Percentiles rank a stretch among this genome's conserved stretches.
These are phyloP conservation scores for Sebastes flavidus DNA, from an alignment of 2,797 vertebrate genomes.

Conservation along the genomic window DNA sequence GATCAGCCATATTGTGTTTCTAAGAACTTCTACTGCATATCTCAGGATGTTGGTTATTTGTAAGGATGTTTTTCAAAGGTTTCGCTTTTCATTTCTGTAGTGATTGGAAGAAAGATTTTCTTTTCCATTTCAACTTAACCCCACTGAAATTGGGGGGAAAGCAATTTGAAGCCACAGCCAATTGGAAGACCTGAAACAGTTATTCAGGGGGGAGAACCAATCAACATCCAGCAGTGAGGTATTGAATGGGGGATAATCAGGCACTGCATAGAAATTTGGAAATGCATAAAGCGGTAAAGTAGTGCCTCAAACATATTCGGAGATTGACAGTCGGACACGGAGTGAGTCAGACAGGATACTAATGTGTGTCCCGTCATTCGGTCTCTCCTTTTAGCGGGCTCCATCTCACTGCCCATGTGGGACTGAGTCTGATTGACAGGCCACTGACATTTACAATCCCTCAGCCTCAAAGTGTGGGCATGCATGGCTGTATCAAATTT, in stretches of 20 bases:
- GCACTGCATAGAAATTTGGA: slow-evolving; percentile 43
- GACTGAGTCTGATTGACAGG: slow-evolving; percentile 84
- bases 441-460: slow-evolving; percentile 77
- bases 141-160: slow-evolving; percentile 8
- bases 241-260: slow-evolving; percentile 61
- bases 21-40: background rate
- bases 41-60: slow-evolving; percentile 12
- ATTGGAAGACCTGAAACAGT: slow-evolving; percentile 34
- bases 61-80: slow-evolving; percentile 12
- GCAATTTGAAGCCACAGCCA: slow-evolving; percentile 37
- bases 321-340: slow-evolving; percentile 76
- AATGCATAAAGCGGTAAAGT: slow-evolving; percentile 55
- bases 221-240: slow-evolving; percentile 39
- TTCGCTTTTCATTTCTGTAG: slow-evolving; percentile 8
- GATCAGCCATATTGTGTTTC: background rate
- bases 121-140: slow-evolving; percentile 43
- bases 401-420: slow-evolving; percentile 81
- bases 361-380: slow-evolving; percentile 57
- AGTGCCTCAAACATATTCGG: slow-evolving; percentile 33
- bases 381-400: slow-evolving; percentile 82
- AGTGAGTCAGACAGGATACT: slow-evolving; percentile 80
- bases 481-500: slow-evolving; percentile 46
- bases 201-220: slow-evolving; percentile 37
- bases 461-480: slow-evolving; percentile 57
- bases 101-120: slow-evolving; percentile 26